Conservation (phyloP, 2,797 vertebrate genomes). For the Gambusia yucatana region DNA sequence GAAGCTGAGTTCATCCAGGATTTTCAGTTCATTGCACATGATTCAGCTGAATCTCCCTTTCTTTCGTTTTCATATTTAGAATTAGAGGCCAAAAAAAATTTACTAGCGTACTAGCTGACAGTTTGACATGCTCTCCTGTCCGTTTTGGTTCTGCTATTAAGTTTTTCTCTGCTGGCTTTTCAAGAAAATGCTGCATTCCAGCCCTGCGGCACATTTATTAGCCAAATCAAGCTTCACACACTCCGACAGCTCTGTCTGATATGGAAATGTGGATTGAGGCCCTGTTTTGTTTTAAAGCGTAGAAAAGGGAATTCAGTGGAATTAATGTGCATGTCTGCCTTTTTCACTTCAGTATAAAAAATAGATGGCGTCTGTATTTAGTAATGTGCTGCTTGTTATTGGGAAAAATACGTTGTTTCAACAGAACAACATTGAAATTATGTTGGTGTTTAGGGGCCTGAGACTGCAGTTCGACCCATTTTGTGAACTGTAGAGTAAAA, state of each 20-base stretch:
- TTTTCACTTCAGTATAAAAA: background rate
- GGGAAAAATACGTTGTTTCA: background rate
- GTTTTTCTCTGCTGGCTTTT: background rate
- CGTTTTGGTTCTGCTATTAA: background rate
- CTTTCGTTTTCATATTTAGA: background rate
- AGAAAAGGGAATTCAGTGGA: background rate
- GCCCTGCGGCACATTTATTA: slow-evolving; percentile 9
- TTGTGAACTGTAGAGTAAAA: background rate
- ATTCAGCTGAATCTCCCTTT: background rate
- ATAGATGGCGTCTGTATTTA: background rate
- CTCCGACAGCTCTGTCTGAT: background rate
- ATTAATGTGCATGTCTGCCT: background rate
- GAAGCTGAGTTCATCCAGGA: background rate
- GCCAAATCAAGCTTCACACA: background rate
- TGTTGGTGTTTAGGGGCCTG: background rate
- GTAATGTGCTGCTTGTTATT: background rate
- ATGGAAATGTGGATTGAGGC: background rate
- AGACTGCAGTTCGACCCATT: background rate
- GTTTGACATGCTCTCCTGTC: background rate
- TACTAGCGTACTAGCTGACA: background rate
- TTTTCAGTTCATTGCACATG: background rate
- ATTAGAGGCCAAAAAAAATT: slow-evolving; percentile 1
- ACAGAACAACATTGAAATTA: background rate
- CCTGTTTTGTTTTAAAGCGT: background rate
- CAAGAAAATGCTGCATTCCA: background rate